Conservation (phyloP, 2,888 invertebrate species). For the Zonitis immaculata region DNA sequence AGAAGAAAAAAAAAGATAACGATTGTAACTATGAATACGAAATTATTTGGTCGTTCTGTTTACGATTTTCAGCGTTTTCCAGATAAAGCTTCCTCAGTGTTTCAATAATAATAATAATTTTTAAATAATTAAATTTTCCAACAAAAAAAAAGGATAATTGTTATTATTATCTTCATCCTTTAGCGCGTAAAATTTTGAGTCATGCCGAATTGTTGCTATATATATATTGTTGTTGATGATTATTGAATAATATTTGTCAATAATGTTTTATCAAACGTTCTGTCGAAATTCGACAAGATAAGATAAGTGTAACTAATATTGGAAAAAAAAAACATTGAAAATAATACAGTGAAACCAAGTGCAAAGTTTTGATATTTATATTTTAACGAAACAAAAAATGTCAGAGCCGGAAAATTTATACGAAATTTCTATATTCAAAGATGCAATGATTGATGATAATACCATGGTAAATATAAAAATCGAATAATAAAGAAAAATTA, state of each 20-base stretch:
- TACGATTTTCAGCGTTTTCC: no score
- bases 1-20: no score
- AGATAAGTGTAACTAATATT: background rate
- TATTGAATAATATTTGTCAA: background rate
- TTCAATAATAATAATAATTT: no score
- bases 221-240: no score
- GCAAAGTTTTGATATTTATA: background rate
- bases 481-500: background rate
- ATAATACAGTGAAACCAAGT: background rate
- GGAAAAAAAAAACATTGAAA: background rate
- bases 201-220: no score
- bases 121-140: no score
- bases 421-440: constrained; percentile 34
- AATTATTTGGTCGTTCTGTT: no score
- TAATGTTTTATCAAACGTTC: background rate
- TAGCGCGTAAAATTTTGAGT: no score
- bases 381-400: constrained; percentile 11
- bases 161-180: no score
- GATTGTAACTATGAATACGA: no score
- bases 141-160: no score
- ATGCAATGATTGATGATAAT: constrained; percentile 32
- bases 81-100: no score
- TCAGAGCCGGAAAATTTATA: constrained; percentile 14
- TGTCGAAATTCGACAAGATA: background rate
- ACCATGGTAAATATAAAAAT: constrained; percentile 31